Percentiles rank a stretch among this genome's conserved stretches.
Evolutionary conservation across 1,140 invertebrate genomes (phyloP).

Genomic region (Chymomyza costata): DNA sequence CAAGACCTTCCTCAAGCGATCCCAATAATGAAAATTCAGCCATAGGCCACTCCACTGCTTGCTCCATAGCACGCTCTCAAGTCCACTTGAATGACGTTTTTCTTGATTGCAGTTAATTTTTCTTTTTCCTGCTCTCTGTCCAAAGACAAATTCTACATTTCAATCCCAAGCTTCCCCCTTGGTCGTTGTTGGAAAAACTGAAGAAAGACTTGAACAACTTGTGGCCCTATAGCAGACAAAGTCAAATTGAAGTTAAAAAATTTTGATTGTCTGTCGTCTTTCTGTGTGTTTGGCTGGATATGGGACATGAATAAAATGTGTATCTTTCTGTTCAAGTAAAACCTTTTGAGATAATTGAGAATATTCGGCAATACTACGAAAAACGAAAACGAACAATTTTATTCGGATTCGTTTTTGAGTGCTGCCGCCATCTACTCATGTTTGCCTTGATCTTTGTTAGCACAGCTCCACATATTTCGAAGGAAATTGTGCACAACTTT

Average conservation of each 20-base stretch:
- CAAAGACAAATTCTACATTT: slow-evolving; percentile 60
- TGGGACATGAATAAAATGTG: slow-evolving; percentile 68
- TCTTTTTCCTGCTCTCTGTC: slow-evolving; percentile 18
- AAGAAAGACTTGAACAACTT: no score
- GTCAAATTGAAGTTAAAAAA: slow-evolving; percentile 52
- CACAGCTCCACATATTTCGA: no score
- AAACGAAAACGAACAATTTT: no score
- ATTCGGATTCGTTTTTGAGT: no score
- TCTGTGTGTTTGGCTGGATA: not conserved
- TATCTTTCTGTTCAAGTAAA: no score
- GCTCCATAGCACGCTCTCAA: slow-evolving; percentile 15
- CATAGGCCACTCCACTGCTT: slow-evolving; percentile 25
- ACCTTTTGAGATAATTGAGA: no score
- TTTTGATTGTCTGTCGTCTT: slow-evolving; percentile 57
- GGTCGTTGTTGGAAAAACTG: slow-evolving; percentile 22
- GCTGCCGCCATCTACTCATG: no score
- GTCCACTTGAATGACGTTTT: slow-evolving; percentile 63
- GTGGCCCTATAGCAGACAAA: slow-evolving; percentile 26
- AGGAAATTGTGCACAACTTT: no score
- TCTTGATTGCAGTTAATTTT: slow-evolving; percentile 73
- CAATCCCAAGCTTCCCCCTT: not conserved
- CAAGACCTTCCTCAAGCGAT: slow-evolving; percentile 22
- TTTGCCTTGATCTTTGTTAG: no score
- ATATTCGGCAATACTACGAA: no score
- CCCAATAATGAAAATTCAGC: slow-evolving; percentile 51